Conservation (phyloP, 2,113 vertebrate genomes). For the Petromus typicus region DNA sequence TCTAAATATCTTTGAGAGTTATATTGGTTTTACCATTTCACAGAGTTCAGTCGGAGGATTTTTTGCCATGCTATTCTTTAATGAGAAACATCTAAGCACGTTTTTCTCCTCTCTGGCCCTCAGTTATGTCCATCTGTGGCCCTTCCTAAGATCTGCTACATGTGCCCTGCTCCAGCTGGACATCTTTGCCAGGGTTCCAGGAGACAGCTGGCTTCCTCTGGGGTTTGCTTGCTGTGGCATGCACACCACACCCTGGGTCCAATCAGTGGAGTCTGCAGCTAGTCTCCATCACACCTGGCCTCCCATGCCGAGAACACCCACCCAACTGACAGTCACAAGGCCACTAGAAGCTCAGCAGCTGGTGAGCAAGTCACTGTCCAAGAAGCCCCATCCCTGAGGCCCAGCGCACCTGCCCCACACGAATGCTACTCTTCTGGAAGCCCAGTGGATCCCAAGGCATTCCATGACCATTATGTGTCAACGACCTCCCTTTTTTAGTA, state of each 20-base stretch:
- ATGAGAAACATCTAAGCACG: background rate
- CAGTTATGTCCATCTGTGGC: background rate
- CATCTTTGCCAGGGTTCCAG: background rate
- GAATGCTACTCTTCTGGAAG: background rate
- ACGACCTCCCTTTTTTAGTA: background rate
- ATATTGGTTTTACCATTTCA: conserved; percentile 65
- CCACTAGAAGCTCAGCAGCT: background rate
- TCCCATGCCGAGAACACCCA: background rate
- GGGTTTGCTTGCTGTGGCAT: background rate
- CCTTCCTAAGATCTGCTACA: background rate
- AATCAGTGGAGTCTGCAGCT: too few species aligned
- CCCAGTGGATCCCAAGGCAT: background rate
- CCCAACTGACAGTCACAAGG: background rate
- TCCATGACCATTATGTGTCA: background rate
- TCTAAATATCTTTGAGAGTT: conserved; percentile 62
- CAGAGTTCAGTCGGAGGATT: conserved; percentile 7
- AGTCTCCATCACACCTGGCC: background rate
- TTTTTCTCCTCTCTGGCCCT: background rate
- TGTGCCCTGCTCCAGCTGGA: background rate
- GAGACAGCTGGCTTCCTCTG: background rate
- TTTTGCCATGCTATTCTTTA: conserved; percentile 57
- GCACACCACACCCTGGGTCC: background rate
- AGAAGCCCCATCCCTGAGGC: background rate
- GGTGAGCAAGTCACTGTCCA: background rate
- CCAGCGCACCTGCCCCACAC: background rate